A percentile compares a stretch with the other conserved stretches of the same genome.
Evolutionary conservation across 23 tunicate species (phyloP).

Genomic region (Botrylloides violaceus): DNA sequence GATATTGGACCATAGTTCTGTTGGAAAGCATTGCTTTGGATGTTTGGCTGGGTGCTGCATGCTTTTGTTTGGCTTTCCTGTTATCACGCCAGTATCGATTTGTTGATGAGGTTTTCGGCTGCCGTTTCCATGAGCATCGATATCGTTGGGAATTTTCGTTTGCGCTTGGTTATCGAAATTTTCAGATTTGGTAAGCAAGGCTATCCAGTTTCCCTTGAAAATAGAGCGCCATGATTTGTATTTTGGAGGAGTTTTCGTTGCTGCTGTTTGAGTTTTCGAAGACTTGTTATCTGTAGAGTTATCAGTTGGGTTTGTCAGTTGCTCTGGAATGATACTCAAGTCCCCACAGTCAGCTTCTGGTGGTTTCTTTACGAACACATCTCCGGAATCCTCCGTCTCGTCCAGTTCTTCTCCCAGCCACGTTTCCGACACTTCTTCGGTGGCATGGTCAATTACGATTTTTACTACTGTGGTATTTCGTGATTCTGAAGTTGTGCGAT

Average conservation of each 20-base stretch:
- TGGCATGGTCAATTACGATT: slow-evolving; percentile 69
- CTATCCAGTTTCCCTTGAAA: background rate
- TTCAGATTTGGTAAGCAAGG: background rate
- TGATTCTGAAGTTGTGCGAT: background rate
- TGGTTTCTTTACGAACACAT: background rate
- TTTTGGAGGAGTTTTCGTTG: background rate
- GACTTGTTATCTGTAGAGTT: background rate
- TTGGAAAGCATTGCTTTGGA: background rate
- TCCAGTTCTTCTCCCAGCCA: background rate
- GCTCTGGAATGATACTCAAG: background rate
- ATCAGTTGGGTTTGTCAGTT: background rate
- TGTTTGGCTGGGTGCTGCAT: background rate
- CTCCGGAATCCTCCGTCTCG: background rate
- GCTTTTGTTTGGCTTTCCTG: background rate
- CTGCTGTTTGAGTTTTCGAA: background rate
- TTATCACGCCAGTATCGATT: background rate
- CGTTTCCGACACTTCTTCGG: slow-evolving; percentile 31
- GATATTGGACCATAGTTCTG: background rate
- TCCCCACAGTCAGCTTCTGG: background rate
- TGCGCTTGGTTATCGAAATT: background rate
- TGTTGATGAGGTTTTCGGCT: background rate
- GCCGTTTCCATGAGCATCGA: background rate
- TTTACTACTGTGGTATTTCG: slow-evolving; percentile 2
- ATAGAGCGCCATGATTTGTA: background rate
- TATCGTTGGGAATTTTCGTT: too few relatives aligned